Evolutionary conservation across 2,797 vertebrate species (phyloP).

Genomic region (Anomalospiza imberbis): DNA sequence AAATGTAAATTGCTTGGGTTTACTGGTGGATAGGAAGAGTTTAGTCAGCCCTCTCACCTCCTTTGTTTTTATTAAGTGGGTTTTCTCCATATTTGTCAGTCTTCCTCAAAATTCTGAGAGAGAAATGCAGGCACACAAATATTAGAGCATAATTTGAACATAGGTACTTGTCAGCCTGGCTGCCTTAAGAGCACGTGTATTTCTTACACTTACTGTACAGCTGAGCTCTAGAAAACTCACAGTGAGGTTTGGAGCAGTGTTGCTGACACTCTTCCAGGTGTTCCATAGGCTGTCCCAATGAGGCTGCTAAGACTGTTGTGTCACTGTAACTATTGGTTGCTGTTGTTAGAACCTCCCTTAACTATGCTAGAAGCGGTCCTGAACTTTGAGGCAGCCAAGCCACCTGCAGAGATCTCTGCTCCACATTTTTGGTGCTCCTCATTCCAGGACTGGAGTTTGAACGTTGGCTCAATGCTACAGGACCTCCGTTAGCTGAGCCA

Average conservation of each 20-base stretch:
- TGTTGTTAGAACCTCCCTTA: not conserved
- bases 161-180: not conserved
- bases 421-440: not conserved
- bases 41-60: not conserved
- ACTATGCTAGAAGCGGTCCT: not conserved
- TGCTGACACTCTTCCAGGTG: not conserved
- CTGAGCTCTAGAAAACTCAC: not conserved
- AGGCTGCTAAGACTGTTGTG: not conserved
- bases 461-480: constrained; percentile 87
- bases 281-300: not conserved
- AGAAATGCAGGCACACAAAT: not conserved
- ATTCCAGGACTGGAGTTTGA: constrained; percentile 90
- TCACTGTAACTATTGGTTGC: not conserved
- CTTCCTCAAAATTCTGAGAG: not conserved
- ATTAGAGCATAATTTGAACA: not conserved
- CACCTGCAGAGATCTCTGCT: not conserved
- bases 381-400: not conserved
- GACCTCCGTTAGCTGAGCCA: constrained; percentile 88
- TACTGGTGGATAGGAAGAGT: not conserved
- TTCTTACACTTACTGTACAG: not conserved
- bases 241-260: not conserved
- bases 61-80: not conserved
- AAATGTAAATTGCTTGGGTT: not conserved
- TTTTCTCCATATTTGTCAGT: not conserved
- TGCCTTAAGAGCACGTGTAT: not conserved